A percentile compares a stretch with the other conserved stretches of the same genome.
phyloP scores from a whole-genome alignment of 2,888 invertebrate species.

The Craniophora ligustri region DNA sequence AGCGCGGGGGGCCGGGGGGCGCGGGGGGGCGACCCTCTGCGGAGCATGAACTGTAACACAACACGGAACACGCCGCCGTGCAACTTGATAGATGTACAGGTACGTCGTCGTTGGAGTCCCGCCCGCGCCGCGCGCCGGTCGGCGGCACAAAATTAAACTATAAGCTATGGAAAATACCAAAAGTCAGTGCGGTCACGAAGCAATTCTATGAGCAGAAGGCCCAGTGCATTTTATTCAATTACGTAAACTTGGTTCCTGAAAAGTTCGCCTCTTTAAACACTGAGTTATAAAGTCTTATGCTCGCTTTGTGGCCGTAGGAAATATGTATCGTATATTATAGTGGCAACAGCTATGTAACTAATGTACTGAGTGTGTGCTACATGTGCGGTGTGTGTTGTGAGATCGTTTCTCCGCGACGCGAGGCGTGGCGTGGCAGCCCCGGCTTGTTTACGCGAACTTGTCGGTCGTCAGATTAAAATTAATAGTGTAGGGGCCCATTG shows the following conservation, averaged over 20 bases:
- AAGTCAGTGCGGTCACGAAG: background rate
- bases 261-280: no score
- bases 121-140: constrained; percentile 3
- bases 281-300: no score
- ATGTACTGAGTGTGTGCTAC: no score
- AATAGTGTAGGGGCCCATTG: constrained; percentile 53
- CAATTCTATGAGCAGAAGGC: constrained; percentile 1
- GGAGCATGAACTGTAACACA: constrained; percentile 12
- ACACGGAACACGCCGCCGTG: constrained; percentile 1
- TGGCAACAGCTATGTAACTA: no score
- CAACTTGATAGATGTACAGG: constrained; percentile 10
- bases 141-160: constrained; percentile 14
- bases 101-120: constrained; percentile 16
- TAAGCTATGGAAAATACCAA: constrained; percentile 6
- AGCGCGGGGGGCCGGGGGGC: background rate
- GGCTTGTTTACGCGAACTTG: constrained; percentile 43
- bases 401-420: background rate
- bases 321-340: no score
- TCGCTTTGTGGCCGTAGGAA: no score
- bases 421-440: background rate
- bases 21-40: background rate
- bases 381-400: background rate
- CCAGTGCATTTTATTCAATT: background rate
- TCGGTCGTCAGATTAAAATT: constrained; percentile 48
- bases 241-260: no score